Conservation (phyloP, 2,113 vertebrate genomes). For the Phodopus roborovskii region DNA sequence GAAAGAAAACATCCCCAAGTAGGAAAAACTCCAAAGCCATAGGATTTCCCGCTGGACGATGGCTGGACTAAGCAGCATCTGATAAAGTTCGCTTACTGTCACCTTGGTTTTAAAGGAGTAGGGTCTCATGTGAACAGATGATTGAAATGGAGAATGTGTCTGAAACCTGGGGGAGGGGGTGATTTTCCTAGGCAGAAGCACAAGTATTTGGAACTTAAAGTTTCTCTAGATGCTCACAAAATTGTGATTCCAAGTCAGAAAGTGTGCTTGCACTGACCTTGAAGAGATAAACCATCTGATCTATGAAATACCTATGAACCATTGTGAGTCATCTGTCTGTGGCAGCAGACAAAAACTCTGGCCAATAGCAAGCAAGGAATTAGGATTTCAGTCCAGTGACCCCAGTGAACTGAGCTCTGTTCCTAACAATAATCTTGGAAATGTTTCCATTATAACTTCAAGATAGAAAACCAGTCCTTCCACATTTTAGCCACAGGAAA, state of each 20-base stretch:
- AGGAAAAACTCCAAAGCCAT: background rate
- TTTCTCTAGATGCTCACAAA: background rate
- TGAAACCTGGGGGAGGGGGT: background rate
- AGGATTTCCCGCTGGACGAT: background rate
- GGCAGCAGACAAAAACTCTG: background rate
- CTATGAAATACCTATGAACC: background rate
- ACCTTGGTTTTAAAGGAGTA: background rate
- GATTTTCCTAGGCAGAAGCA: too few species aligned
- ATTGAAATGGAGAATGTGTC: background rate
- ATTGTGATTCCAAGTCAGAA: background rate
- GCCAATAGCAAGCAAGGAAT: background rate
- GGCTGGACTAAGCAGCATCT: background rate
- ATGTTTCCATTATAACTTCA: background rate
- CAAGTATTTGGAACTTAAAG: background rate
- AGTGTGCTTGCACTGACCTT: background rate
- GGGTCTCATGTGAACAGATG: background rate
- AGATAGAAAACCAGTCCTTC: background rate
- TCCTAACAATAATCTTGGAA: background rate
- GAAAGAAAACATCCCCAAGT: background rate
- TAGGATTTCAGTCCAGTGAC: background rate
- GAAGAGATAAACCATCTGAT: background rate
- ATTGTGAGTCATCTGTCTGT: rapidly evolving
- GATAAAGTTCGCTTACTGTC: background rate
- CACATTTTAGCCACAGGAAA: background rate
- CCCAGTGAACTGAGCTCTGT: background rate